Evolutionary conservation across 1,140 invertebrate genomes (phyloP).

Genomic region (Tetramorium parvispinum): DNA sequence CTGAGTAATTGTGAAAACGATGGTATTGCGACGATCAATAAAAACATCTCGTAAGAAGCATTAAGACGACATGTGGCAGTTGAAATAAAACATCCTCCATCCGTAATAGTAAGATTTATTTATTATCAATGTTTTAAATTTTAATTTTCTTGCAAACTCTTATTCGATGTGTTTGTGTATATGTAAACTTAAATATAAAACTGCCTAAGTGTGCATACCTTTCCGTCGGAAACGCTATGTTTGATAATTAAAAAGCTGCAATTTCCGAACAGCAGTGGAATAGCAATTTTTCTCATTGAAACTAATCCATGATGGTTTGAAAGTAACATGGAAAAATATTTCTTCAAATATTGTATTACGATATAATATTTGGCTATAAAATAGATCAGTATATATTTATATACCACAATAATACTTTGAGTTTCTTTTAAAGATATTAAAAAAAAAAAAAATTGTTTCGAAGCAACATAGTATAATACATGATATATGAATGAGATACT

Average conservation of each 20-base stretch:
- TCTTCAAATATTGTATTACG: background rate
- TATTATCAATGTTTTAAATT: constrained; percentile 14
- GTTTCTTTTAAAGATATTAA: background rate
- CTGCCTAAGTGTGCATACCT: background rate
- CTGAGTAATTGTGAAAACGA: background rate
- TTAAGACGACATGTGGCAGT: background rate
- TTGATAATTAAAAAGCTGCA: background rate
- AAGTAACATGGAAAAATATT: background rate
- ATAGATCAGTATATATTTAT: background rate
- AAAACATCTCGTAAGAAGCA: background rate
- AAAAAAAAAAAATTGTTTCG: background rate
- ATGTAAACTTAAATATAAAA: constrained; percentile 43
- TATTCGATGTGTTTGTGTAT: background rate
- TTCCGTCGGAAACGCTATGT: background rate
- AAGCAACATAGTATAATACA: background rate
- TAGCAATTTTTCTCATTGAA: background rate
- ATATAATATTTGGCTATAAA: background rate
- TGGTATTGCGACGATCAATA: background rate
- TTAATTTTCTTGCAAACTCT: background rate
- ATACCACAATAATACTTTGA: constrained; percentile 7
- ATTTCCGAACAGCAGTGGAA: background rate
- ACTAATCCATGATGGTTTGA: background rate
- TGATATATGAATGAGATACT: background rate
- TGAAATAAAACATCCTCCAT: constrained; percentile 17
- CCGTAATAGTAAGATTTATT: constrained; percentile 36